Conservation (phyloP, 2,113 vertebrate species). For the Neolamprologus kungweensis region DNA sequence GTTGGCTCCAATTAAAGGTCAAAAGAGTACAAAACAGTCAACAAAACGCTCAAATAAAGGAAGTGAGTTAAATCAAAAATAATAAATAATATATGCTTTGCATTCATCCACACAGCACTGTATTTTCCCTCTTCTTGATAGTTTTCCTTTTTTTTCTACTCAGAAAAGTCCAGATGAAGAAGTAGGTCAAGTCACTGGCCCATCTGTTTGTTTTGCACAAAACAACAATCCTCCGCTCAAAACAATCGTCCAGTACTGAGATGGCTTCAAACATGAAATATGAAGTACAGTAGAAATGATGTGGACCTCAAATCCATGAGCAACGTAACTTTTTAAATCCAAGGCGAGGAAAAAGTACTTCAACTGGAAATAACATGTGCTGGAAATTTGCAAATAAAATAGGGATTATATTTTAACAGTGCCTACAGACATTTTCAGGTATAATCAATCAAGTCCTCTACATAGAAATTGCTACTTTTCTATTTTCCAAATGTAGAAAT, state of each 20-base stretch:
- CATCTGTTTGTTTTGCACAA: slow-evolving; percentile 60
- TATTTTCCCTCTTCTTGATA: neutral
- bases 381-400: neutral
- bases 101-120: neutral
- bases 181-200: slow-evolving; percentile 54
- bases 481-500: neutral
- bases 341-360: neutral
- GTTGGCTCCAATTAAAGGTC: neutral
- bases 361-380: neutral
- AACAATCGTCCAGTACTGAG: neutral
- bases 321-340: neutral
- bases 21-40: neutral
- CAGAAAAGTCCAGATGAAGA: slow-evolving; percentile 46
- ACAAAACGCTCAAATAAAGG: neutral
- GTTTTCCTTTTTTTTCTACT: neutral
- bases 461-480: neutral
- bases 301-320: neutral
- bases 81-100: neutral
- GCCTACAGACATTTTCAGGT: neutral
- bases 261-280: neutral
- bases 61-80: neutral
- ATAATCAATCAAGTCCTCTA: neutral
- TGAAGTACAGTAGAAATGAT: neutral
- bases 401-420: neutral
- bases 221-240: slow-evolving; percentile 7